These are phyloP conservation scores for Mystacides longicornis DNA, from an alignment of 2,888 invertebrate species.

Conservation along the genomic window DNA sequence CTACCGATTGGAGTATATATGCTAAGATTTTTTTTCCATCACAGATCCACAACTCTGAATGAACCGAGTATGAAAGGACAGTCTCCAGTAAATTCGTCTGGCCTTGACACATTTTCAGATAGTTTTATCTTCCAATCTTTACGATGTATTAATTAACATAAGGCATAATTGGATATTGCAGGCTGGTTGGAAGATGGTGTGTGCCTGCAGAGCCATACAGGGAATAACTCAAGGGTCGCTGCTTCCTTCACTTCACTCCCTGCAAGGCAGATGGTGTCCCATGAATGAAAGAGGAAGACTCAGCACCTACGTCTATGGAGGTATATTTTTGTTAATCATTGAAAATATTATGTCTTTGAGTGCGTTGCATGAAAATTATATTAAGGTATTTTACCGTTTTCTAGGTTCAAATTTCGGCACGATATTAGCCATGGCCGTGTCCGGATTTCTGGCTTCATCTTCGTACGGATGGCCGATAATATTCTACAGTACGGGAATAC, in stretches of 20 bases:
- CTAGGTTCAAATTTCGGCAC: constrained; percentile 70
- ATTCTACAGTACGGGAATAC: constrained; percentile 64
- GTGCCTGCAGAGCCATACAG: constrained; percentile 58
- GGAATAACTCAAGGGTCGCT: constrained; percentile 67
- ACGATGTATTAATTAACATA: background rate
- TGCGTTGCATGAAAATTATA: background rate
- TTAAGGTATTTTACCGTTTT: background rate
- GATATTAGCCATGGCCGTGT: constrained; percentile 62
- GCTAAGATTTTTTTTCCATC: no score
- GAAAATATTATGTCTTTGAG: background rate
- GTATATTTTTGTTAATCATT: no score
- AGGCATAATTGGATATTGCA: constrained; percentile 29
- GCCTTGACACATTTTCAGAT: no score
- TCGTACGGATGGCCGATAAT: constrained; percentile 69
- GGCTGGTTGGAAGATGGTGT: constrained; percentile 51
- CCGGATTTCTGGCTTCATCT: constrained; percentile 64
- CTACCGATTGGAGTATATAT: no score
- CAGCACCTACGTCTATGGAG: constrained; percentile 46
- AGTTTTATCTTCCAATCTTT: background rate
- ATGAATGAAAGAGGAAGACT: constrained; percentile 53
- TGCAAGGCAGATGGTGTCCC: constrained; percentile 67
- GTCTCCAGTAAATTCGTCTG: no score
- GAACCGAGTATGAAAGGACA: no score
- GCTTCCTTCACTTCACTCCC: constrained; percentile 61
- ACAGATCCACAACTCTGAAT: no score